Evolutionary conservation across 2,113 vertebrate genomes (phyloP), one percentile per base, ranked within the genome.

Genomic region (Oreotragus oreotragus): DNA sequence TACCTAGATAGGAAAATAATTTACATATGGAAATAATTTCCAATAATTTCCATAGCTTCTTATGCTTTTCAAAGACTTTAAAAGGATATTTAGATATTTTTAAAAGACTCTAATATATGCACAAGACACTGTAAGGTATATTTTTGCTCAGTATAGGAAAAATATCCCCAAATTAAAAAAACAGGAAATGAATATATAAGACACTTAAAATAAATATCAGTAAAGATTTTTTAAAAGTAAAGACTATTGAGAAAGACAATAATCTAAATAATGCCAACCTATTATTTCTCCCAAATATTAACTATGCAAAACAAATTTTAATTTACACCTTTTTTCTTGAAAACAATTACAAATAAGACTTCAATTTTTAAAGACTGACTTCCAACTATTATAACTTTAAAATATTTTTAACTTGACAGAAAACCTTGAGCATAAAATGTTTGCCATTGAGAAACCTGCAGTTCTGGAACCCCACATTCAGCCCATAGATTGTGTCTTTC

Each of bases 301-400:
- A 96, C 57, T 57, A 83, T n/a, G 87, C 4, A 79, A 47, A 76
- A 45, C 13, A 39, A 14, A 7, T 88, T 89, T 64, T 30, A 33
- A 88, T 62, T 30, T 85, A 55, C 9, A 90, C 0, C 11, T n/a
- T 57, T 94, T 84, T 92, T 70, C 91, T 84, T 87, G 10, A 91
- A 94, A 83, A 97, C 23, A 90, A 62, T 84, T 17, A 57, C 5
- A 95, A 92, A 51, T 81, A 93, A 66, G 76, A 58, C 33, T 88
- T 91, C 73, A 43, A 73, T 28, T 43, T 76, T 91, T 25, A 70
- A 96, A 66, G 70, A 79, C 36, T 47, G 12, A 53, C 66, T 81
- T 89, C 70, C 45, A 92, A 91, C 64, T 28, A 85, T 53, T 88
- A 2, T 91, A 94, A 79, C 57, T 86, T 88, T 55, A 45, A 85